Base-by-base conservation (phyloP, 2,888 invertebrate genomes). In the Scaptodrosophila latifasciaeformis region DNA sequence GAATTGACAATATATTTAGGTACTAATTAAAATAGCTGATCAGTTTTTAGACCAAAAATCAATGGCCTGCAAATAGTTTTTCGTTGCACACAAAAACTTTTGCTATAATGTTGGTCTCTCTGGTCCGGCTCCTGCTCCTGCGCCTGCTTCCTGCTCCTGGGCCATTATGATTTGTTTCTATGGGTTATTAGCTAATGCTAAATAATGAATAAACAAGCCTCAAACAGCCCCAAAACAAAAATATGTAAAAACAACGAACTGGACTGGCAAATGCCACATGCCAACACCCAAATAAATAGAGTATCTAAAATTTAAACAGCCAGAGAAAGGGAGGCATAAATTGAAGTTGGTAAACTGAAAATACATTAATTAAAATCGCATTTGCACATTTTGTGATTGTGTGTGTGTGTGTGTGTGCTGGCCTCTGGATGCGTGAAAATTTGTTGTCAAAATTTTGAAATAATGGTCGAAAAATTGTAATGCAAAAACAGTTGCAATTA, bases 331-430 rank as follows among this genome's bases (percentile, higher is more conserved):
- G 15, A 13, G 13, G 12, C 34, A 34, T 34, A 34, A 34, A 34
- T 15, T 34, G 34, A 42, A n/a, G n/a, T n/a, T 15, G 10, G 37
- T 6, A 15, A 29, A 45, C 39, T 10, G 31, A 31, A 49, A 65
- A 55, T 48, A 30, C 60, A 61, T 61, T 62, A 55, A 69, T 65
- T 67, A 61, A 67, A 59, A 60, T 53, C 45, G 49, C 59, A 54
- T 53, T 46, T 50, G 42, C 39, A 49, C 47, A 59, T 52, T 49
- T 48, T 12, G 30, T 44, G 21, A 13, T 3, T 7, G 4, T 3
- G 24, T 7, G 24, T 24, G 24, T 7, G 24, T 24, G 24, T 24
- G n/a, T n/a, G n/a, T n/a, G n/a, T n/a, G n/a, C n/a, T n/a, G n/a
- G n/a, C n/a, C n/a, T n/a, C n/a, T n/a, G n/a, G n/a, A n/a, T 27